Conservation (phyloP, 2,888 invertebrate species). For the Tetragonula carbonaria region DNA sequence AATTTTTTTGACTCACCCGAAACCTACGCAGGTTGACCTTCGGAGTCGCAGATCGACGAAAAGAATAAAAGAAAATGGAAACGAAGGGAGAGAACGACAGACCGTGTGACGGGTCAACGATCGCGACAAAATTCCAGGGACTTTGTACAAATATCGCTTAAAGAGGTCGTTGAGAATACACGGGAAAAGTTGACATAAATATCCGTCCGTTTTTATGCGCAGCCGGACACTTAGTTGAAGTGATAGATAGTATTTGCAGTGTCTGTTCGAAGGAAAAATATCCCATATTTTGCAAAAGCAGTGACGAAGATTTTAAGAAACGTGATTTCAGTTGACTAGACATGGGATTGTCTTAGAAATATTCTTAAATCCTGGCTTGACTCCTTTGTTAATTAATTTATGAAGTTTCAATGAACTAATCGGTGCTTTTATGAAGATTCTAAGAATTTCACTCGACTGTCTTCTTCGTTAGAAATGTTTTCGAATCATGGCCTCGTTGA, state of each 20-base stretch:
- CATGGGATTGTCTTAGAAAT: too few species aligned
- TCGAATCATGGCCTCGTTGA: too few species aligned
- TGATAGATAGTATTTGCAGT: too few species aligned
- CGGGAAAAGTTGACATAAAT: neutral
- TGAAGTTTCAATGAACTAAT: neutral
- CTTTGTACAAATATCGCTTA: constrained; percentile 3
- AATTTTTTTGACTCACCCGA: neutral
- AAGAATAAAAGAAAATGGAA: constrained; percentile 24
- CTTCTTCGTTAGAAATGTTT: too few species aligned
- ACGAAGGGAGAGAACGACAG: constrained; percentile 21
- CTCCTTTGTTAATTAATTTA: neutral
- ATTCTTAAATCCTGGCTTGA: too few species aligned
- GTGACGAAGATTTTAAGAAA: too few species aligned
- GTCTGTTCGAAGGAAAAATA: too few species aligned
- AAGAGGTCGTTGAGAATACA: neutral
- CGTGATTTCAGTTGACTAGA: too few species aligned
- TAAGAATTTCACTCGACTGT: too few species aligned
- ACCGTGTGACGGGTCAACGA: constrained; percentile 21
- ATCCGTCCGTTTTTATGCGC: neutral
- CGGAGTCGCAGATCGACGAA: constrained; percentile 26
- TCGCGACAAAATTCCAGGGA: constrained; percentile 34
- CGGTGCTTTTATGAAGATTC: neutral
- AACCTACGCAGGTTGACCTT: constrained; percentile 35
- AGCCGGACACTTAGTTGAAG: neutral
- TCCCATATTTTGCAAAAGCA: too few species aligned